phyloP scores from a whole-genome alignment of 2,888 invertebrate genomes.

The Limnephilus marmoratus region DNA sequence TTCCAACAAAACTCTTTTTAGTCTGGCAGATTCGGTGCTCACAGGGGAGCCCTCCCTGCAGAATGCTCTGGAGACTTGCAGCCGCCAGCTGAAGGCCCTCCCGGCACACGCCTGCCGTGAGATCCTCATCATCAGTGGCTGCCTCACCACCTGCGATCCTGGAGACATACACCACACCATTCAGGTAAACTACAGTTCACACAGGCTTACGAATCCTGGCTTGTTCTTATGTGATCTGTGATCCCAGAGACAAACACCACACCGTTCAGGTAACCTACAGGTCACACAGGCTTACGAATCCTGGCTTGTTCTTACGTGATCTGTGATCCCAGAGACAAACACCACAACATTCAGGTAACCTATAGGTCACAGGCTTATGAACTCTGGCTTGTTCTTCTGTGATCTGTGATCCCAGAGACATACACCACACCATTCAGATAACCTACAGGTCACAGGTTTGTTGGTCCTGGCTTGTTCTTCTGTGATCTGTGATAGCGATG shows the following conservation, averaged over 20 bases:
- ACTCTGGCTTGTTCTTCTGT: no score
- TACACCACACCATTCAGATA: constrained; percentile 88
- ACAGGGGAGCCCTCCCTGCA: constrained; percentile 97
- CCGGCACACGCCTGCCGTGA: constrained; percentile 97
- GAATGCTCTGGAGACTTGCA: constrained; percentile 94
- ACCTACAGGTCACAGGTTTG: neutral
- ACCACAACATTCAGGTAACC: constrained; percentile 85
- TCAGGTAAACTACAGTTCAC: constrained; percentile 74
- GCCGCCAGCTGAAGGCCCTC: constrained; percentile 89
- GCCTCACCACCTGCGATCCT: constrained; percentile 98
- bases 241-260: constrained; percentile 92
- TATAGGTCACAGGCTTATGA: no score
- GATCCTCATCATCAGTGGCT: constrained; percentile 93
- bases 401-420: constrained; percentile 97
- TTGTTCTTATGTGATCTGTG: constrained; percentile 82
- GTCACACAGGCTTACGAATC: no score
- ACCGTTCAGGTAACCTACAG: constrained; percentile 83
- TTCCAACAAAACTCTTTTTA: constrained; percentile 67
- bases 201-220: no score
- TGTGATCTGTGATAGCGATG: no score
- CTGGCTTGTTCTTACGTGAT: no score
- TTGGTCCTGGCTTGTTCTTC: no score
- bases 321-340: constrained; percentile 97
- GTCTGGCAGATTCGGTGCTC: constrained; percentile 81
- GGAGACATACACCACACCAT: constrained; percentile 92